Percentiles rank a stretch among this genome's conserved stretches.
These are phyloP conservation scores for Eristalinus aeneus DNA, from an alignment of 2,888 invertebrate genomes.

Conservation along the genomic window DNA sequence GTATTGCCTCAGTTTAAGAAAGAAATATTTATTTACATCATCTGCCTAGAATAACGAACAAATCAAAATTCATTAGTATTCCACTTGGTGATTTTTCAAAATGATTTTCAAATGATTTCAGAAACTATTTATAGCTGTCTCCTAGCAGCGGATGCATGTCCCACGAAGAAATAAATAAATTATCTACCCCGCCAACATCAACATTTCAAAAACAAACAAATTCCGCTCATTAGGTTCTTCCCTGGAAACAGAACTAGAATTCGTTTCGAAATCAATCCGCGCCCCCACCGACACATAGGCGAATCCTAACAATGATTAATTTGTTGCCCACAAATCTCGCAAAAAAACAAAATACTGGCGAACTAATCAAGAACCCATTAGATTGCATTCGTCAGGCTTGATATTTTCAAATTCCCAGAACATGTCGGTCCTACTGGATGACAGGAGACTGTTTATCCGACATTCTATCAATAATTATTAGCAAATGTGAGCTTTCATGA, in stretches of 20 bases:
- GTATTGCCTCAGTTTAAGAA: too few species aligned
- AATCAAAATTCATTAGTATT: too few species aligned
- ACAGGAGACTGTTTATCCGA: background rate
- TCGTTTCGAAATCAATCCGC: constrained; percentile 10
- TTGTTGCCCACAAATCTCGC: constrained; percentile 13
- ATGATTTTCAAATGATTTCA: too few species aligned
- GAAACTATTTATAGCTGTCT: too few species aligned
- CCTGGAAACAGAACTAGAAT: background rate
- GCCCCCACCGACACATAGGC: background rate
- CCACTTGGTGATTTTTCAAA: too few species aligned
- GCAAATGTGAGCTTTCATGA: background rate
- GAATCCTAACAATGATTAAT: background rate
- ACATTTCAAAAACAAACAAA: background rate
- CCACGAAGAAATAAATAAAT: too few species aligned
- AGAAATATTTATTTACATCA: too few species aligned
- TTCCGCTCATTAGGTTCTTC: background rate
- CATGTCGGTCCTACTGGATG: background rate
- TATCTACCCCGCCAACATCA: too few species aligned
- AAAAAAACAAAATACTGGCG: background rate
- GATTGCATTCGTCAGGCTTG: background rate
- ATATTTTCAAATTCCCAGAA: background rate
- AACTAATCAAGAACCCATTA: background rate
- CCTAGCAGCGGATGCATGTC: too few species aligned
- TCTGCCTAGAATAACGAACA: too few species aligned
- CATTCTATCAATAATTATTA: background rate